Evolutionary conservation across 2,113 vertebrate genomes (phyloP).

Genomic region (Poeciliopsis prolifica): DNA sequence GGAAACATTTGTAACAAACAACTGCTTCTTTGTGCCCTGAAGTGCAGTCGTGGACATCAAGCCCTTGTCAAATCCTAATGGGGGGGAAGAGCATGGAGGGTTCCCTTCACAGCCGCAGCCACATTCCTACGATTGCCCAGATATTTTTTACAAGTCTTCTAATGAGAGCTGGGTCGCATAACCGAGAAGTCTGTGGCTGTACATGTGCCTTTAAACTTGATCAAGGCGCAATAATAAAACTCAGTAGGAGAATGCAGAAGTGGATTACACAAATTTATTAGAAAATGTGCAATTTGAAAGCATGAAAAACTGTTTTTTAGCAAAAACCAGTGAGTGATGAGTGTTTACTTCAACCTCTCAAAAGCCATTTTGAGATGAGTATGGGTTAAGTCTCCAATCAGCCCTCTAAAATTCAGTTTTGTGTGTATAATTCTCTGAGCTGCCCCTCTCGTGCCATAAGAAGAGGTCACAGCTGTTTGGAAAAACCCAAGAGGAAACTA

Average conservation of each 20-base stretch:
- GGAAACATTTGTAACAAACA: background rate
- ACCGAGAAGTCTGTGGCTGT: slow-evolving; percentile 27
- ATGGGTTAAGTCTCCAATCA: slow-evolving; percentile 36
- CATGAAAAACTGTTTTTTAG: slow-evolving; percentile 10
- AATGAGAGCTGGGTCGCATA: slow-evolving; percentile 60
- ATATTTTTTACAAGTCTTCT: slow-evolving; percentile 68
- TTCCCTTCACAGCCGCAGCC: slow-evolving; percentile 31
- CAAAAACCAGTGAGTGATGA: slow-evolving; percentile 33
- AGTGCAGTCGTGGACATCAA: slow-evolving; percentile 26
- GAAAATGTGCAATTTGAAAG: slow-evolving; percentile 25
- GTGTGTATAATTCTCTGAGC: slow-evolving; percentile 21
- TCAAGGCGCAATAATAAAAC: slow-evolving; percentile 41
- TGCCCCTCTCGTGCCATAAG: slow-evolving; percentile 36
- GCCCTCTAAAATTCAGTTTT: slow-evolving; percentile 33
- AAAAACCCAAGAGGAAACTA: slow-evolving; percentile 37
- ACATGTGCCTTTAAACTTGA: slow-evolving; percentile 48
- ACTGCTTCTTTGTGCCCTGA: background rate
- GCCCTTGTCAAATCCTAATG: slow-evolving; percentile 8
- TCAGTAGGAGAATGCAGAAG: background rate
- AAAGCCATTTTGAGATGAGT: slow-evolving; percentile 44
- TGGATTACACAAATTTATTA: background rate
- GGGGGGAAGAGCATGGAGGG: slow-evolving; percentile 15
- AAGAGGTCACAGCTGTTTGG: slow-evolving; percentile 28
- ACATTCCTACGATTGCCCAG: slow-evolving; percentile 48
- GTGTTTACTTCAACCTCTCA: slow-evolving; percentile 64